A percentile compares a stretch with the other conserved stretches of the same genome.
Conservation (phyloP, 2,888 invertebrate genomes). For the Dynastes maya region DNA sequence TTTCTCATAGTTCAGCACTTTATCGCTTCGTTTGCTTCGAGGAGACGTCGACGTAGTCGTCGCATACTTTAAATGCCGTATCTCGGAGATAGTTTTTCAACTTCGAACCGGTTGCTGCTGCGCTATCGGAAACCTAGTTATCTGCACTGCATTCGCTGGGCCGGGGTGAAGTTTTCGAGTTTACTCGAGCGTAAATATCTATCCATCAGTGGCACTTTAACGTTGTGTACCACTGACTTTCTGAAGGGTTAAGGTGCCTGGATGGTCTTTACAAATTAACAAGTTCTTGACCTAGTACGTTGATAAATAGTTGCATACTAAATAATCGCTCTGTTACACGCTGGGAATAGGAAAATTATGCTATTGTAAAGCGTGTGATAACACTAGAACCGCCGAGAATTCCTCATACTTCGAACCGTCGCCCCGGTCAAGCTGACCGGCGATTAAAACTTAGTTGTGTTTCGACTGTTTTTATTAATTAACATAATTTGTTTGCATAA, state of each 20-base stretch:
- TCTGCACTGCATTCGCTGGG: neutral
- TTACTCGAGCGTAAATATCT: constrained; percentile 11
- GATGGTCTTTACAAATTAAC: too few species aligned
- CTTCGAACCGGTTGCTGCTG: constrained; percentile 1
- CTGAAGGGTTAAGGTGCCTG: neutral
- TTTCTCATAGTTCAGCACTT: constrained; percentile 35
- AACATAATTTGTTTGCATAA: too few species aligned
- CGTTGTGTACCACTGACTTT: constrained; percentile 4
- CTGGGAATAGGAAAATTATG: too few species aligned
- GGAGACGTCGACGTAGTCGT: constrained; percentile 9
- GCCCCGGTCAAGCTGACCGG: too few species aligned
- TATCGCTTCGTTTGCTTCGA: constrained; percentile 19
- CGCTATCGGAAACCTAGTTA: constrained; percentile 15
- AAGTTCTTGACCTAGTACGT: too few species aligned
- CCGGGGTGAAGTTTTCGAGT: constrained; percentile 20
- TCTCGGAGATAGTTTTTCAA: constrained; percentile 19
- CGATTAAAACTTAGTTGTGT: too few species aligned
- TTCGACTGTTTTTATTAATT: too few species aligned
- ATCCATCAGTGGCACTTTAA: constrained; percentile 16
- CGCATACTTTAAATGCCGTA: constrained; percentile 32
- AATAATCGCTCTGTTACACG: too few species aligned
- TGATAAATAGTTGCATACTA: too few species aligned
- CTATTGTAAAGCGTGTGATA: too few species aligned
- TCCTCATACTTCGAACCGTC: too few species aligned
- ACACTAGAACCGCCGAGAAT: too few species aligned